Conservation (phyloP, 2,797 vertebrate species). For the Chelon labrosus region DNA sequence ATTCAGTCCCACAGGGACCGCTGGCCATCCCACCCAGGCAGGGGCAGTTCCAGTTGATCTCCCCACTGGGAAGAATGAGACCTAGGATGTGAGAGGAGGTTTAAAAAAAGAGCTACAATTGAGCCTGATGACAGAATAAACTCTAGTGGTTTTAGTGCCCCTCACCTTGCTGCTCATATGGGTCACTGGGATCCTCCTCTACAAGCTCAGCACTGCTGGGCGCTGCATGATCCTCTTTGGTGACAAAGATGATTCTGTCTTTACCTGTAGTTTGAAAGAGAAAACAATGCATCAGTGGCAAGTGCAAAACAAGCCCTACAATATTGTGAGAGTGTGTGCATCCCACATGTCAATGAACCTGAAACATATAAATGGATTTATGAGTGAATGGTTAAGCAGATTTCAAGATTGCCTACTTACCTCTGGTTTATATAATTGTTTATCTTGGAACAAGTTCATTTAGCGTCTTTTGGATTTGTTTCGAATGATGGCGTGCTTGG, state of each 20-base stretch:
- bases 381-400: neutral
- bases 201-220: constrained; percentile 94
- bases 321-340: neutral
- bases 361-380: neutral
- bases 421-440: neutral
- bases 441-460: neutral
- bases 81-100: constrained; percentile 78
- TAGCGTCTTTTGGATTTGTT: neutral
- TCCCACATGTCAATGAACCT: neutral
- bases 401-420: neutral
- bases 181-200: constrained; percentile 94
- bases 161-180: constrained; percentile 94
- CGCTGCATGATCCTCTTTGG: constrained; percentile 94
- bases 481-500: neutral
- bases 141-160: neutral
- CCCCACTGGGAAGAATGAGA: constrained; percentile 92
- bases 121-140: neutral
- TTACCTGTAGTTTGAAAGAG: constrained; percentile 85
- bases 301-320: neutral
- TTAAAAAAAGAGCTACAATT: neutral
- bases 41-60: constrained; percentile 97
- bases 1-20: constrained; percentile 94
- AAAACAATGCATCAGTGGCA: neutral
- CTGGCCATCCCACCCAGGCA: constrained; percentile 96
- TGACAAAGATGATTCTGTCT: constrained; percentile 95